Evolutionary conservation across 2,888 invertebrate species (phyloP).

Genomic region (Papilio gigon): DNA sequence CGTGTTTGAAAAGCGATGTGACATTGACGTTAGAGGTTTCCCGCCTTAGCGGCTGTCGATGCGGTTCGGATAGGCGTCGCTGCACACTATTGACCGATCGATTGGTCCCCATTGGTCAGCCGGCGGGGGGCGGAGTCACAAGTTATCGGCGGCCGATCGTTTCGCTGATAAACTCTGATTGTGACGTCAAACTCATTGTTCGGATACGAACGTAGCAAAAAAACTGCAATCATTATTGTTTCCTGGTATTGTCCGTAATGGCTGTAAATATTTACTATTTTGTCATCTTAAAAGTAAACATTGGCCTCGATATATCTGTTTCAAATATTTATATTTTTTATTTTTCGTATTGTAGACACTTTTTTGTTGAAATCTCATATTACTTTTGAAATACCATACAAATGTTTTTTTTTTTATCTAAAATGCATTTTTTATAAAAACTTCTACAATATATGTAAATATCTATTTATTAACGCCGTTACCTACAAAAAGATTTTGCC

Average conservation of each 20-base stretch:
- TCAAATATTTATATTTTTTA: background rate
- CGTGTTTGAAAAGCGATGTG: constrained; percentile 45
- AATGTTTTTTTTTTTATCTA: too few species aligned
- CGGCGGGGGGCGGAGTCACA: constrained; percentile 66
- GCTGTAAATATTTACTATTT: constrained; percentile 36
- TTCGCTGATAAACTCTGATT: constrained; percentile 61
- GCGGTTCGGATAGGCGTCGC: constrained; percentile 57
- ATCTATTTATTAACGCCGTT: too few species aligned
- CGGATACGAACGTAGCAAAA: constrained; percentile 47
- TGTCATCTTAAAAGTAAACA: constrained; percentile 14
- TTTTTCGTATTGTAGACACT: too few species aligned
- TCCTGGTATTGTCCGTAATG: constrained; percentile 29
- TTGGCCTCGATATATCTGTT: too few species aligned
- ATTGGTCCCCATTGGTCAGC: constrained; percentile 74
- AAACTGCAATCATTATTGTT: constrained; percentile 41
- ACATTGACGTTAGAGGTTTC: constrained; percentile 41
- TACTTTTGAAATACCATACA: too few species aligned
- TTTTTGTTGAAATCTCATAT: too few species aligned
- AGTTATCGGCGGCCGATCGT: constrained; percentile 62
- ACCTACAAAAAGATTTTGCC: too few species aligned
- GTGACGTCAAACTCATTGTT: constrained; percentile 62
- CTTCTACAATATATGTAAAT: too few species aligned
- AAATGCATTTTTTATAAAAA: too few species aligned
- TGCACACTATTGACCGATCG: constrained; percentile 68
- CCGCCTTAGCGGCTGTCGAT: constrained; percentile 43